Conservation (phyloP, 2,888 invertebrate genomes). For the Scaptomyza tumidula region DNA sequence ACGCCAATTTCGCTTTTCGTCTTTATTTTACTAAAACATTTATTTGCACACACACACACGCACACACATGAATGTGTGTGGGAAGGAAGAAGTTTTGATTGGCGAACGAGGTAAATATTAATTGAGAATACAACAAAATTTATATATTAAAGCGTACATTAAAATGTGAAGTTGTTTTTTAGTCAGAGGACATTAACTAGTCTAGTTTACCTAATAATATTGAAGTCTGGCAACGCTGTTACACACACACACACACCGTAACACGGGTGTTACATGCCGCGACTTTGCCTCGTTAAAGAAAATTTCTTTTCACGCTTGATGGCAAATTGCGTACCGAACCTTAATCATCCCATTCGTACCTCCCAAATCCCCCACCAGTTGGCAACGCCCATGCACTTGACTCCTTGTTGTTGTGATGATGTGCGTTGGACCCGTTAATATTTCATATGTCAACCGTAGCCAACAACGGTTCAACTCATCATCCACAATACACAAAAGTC, state of each 20-base stretch:
- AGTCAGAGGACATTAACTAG: too few relatives aligned
- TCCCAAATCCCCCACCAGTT: neutral
- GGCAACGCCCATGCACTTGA: slow-evolving; percentile 52
- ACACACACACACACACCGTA: neutral
- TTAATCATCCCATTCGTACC: neutral
- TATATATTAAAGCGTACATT: too few relatives aligned
- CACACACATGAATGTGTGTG: neutral
- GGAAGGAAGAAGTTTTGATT: neutral
- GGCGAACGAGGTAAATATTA: too few relatives aligned
- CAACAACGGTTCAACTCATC: slow-evolving; percentile 21
- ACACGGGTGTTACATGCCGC: neutral
- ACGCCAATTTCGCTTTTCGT: slow-evolving; percentile 48
- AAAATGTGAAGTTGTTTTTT: too few relatives aligned
- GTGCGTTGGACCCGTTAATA: slow-evolving; percentile 67
- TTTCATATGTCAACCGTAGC: slow-evolving; percentile 76
- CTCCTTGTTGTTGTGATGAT: slow-evolving; percentile 33
- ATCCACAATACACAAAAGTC: slow-evolving; percentile 10
- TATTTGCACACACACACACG: slow-evolving; percentile 54
- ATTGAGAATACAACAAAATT: too few relatives aligned
- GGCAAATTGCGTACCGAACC: slow-evolving; percentile 67
- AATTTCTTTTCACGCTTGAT: slow-evolving; percentile 78
- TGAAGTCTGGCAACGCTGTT: slow-evolving; percentile 46
- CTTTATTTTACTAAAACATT: slow-evolving; percentile 72
- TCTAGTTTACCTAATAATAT: too few relatives aligned
- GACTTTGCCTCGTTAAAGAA: slow-evolving; percentile 66